Evolutionary conservation across 1,140 invertebrate species (phyloP), one percentile per base, ranked within the genome.

Genomic region (Drosophila cardini): DNA sequence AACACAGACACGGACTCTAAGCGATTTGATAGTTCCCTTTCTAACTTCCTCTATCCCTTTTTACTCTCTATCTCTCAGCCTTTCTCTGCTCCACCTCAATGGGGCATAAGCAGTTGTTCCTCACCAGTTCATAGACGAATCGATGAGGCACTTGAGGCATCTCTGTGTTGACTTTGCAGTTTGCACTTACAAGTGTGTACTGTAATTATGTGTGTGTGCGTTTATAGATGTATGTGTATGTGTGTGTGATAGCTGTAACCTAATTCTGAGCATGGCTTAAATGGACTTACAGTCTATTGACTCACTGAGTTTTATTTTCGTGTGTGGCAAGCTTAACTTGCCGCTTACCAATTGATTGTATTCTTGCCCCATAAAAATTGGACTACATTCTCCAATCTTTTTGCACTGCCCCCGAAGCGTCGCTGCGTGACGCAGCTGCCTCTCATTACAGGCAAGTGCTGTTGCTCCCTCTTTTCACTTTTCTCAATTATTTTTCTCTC

Each of bases 281-380:
- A 86, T 86, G 79, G 64, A 83, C 84, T 86, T 87, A 79, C 79
- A 68, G 83, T 75, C 83, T 86, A 86, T 86, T 86, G 83, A 86
- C 83, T 86, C 69, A 71, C 48, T 78, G 78, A 72, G 65, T 72
- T 72, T 75, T 71, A 84, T 75, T 64, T 74, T 58, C 58, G 63
- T 16, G 53, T 43, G 61, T 43, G 56, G 30, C 48, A 68, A 53
- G 38, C 62, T 52, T 18, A 46, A 21, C 32, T 52, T 63, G 26
- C 36, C 38, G 40, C 48, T n/a, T 15, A 43, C 40, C 40, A 76
- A 81, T 78, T 84, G 68, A 76, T 72, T 80, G 75, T 60, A 48
- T 38, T 43, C 26, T 42, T 55, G 32, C 36, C 34, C 26, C 64
- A 75, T 58, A 36, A 50, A 61, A 61, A 61, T 56, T 26, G 76